Evolutionary conservation across 2,113 vertebrate species (phyloP).

Genomic region (Acanthochromis polyacanthus): DNA sequence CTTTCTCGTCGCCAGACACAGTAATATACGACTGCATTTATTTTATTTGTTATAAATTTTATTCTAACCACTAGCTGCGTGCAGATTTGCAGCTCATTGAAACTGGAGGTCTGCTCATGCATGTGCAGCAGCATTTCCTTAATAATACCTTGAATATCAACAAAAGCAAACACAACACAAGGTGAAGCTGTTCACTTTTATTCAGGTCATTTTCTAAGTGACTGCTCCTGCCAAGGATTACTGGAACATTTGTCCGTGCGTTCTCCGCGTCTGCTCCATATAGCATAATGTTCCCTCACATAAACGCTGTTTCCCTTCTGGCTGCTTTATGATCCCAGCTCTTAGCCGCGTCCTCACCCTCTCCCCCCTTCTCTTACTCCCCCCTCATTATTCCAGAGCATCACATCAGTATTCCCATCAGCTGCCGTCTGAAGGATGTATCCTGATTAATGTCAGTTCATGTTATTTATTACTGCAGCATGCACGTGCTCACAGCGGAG

Average conservation of each 20-base stretch:
- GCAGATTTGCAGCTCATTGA: background rate
- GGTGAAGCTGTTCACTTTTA: conserved; percentile 5
- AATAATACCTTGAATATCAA: background rate
- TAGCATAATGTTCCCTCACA: conserved; percentile 39
- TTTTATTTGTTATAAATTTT: background rate
- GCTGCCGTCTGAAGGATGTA: conserved; percentile 40
- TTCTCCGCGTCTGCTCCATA: conserved; percentile 18
- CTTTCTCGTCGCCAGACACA: background rate
- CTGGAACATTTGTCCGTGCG: conserved; percentile 23
- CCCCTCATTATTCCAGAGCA: conserved; percentile 39
- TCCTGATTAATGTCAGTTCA: conserved; percentile 61
- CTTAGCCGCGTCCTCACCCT: conserved; percentile 21
- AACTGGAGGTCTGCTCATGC: background rate
- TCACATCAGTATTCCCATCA: conserved; percentile 53
- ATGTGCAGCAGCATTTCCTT: background rate
- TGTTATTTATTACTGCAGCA: conserved; percentile 34
- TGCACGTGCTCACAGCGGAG: conserved; percentile 11
- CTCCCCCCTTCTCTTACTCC: background rate
- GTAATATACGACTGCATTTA: background rate
- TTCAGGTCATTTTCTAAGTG: conserved; percentile 19
- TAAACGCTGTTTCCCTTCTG: conserved; percentile 46
- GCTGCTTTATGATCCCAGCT: conserved; percentile 58
- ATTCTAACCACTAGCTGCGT: background rate
- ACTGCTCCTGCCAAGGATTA: conserved; percentile 13
- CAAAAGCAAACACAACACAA: conserved; percentile 10